phyloP scores from a whole-genome alignment of 2,888 invertebrate genomes.

The Cyrtodaria siliqua region DNA sequence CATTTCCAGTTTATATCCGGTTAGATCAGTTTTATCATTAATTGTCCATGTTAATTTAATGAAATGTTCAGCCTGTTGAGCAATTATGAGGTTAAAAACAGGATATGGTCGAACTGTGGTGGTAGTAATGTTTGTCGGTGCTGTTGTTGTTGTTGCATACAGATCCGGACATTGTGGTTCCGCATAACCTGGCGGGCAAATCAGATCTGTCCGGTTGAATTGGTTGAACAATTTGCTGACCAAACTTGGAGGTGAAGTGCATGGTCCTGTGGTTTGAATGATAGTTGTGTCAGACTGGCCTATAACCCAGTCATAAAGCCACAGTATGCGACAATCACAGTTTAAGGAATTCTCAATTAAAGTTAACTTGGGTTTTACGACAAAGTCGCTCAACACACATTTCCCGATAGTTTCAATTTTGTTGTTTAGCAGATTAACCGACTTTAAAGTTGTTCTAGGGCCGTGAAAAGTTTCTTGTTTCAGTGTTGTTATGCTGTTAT shows the following conservation, averaged over 20 bases:
- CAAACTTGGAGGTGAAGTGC: constrained; percentile 45
- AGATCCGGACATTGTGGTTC: constrained; percentile 51
- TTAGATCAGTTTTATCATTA: constrained; percentile 48
- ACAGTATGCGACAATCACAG: constrained; percentile 93
- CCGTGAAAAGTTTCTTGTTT: constrained; percentile 74
- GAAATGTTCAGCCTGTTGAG: constrained; percentile 7
- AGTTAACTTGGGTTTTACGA: constrained; percentile 82
- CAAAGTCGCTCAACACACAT: constrained; percentile 74
- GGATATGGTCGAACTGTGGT: constrained; percentile 38
- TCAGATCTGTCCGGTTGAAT: constrained; percentile 32
- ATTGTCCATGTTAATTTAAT: constrained; percentile 48
- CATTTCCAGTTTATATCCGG: constrained; percentile 46
- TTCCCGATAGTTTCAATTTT: constrained; percentile 63
- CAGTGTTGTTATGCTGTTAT: constrained; percentile 67
- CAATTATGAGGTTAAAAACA: constrained; percentile 20
- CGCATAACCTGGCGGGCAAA: constrained; percentile 38
- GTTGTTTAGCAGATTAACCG: constrained; percentile 68
- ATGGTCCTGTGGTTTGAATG: constrained; percentile 17
- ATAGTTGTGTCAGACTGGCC: constrained; percentile 9
- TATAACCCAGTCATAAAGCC: constrained; percentile 89
- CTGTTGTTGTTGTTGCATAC: constrained; percentile 56
- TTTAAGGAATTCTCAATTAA: constrained; percentile 92
- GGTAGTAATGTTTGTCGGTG: constrained; percentile 39
- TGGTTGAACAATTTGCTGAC: constrained; percentile 28
- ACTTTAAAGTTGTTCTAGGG: constrained; percentile 65